Evolutionary conservation across 2,888 invertebrate species (phyloP), one percentile per base, ranked within the genome.

Genomic region (Drosophila lutescens): DNA sequence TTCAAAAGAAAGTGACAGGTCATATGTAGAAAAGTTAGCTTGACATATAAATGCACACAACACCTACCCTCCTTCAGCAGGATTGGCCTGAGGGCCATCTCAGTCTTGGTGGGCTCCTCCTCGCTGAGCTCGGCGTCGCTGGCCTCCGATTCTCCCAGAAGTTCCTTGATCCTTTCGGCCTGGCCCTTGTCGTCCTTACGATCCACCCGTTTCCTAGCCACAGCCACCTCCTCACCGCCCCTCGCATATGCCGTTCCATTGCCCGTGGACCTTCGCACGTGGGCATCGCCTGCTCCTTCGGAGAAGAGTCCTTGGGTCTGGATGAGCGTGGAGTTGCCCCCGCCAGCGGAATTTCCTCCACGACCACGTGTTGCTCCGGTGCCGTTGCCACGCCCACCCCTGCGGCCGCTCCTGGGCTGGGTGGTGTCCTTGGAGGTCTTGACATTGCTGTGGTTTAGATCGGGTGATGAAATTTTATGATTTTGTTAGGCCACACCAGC

Each of bases 251-350:
- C 60, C 0, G 88, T 74, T 8, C 84, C 77, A 1, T 85, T 76
- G 0, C 89, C 78, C 0, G 79, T 68, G 0, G 83, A 68, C 57
- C 86, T 88, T 0, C 90, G 89, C 46, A 87, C 36, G 43, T 88
- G 82, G 1, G 86, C 68, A 2, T 88, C 89, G 1, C 91, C 92
- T 10, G 91, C 91, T 23, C 92, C 92, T 59, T 92, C 92, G 0
- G 92, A 92, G 61, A 92, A 92, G 0, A 92, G 86, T 6, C 92
- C 92, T 1, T 91, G 75, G 0, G 92, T 91, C 77, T 92, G 92
- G 32, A 92, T 90, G 0, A 92, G 77, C 5, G 89, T 66, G 0
- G 86, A 81, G 20, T 79, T 82, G n/a, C 80, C 89, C 36, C 80
- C 84, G n/a, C 88, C 79, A 8, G 77, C 81, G 13, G 58, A 59